Evolutionary conservation across 2,888 invertebrate genomes (phyloP), one percentile per base, ranked within the genome.

Genomic region (Eumerus sabulonum): DNA sequence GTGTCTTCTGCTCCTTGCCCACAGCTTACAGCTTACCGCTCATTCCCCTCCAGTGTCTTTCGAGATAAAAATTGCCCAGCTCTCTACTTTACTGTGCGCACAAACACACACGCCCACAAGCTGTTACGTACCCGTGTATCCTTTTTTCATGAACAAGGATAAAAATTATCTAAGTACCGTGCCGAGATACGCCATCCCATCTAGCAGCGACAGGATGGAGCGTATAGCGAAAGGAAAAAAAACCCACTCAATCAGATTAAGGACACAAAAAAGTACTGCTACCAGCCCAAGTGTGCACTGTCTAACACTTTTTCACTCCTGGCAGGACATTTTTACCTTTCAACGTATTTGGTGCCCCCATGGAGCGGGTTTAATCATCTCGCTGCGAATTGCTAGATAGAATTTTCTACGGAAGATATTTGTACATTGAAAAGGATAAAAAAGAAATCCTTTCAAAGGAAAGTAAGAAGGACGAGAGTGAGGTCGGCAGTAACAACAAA

Each of bases 311-410:
- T 77, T 68, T 74, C 73, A 79, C 54, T 68, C 54, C 27, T 68
- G 73, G 68, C 63, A 73, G 73, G 79, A 63, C 73, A 79, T 79
- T 79, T 74, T 79, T 79, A 79, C 73, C 68, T 79, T 57, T 79
- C 79, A 79, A 17, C 57, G 53, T 57, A 59, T 62, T 77, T 67
- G 42, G 62, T 57, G 11, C 9, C n/a, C n/a, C 11, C 3, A 9
- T 40, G 5, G 36, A 12, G 18, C 17, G 17, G 54, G 42, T 59
- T 66, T 73, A 60, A 73, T 73, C 60, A 66, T 64, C 59, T 59
- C 48, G 47, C 53, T 64, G 40, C n/a, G 27, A 27, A 7, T 27
- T 27, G 7, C 27, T 27, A 27, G 27, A 27, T 27, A 27, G 3
- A 27, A 27, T 27, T 27, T 27, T 2, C 27, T 7, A 27, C 27